Evolutionary conservation across 2,797 vertebrate genomes (phyloP).

Genomic region (Agapornis canus): DNA sequence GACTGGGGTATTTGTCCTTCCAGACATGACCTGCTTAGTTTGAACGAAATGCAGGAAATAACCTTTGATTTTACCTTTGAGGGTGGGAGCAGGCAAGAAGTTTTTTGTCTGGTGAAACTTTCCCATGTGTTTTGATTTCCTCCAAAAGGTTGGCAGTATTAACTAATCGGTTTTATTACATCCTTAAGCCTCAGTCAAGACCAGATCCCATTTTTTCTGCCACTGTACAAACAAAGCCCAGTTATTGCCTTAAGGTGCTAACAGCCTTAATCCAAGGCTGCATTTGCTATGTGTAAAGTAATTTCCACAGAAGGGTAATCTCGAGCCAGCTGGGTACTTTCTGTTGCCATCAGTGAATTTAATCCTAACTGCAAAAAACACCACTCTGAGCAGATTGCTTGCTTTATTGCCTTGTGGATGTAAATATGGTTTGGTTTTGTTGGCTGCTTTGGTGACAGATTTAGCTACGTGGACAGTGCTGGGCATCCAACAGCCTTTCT

Average conservation of each 20-base stretch:
- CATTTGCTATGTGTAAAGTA: slow-evolving; percentile 3
- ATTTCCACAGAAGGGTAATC: slow-evolving; percentile 5
- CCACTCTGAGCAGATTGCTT: not conserved
- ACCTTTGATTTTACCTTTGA: not conserved
- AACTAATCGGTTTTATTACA: slow-evolving; percentile 46
- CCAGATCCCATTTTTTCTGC: slow-evolving; percentile 23
- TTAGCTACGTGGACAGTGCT: not conserved
- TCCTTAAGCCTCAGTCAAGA: slow-evolving; percentile 8
- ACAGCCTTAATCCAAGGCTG: slow-evolving; percentile 32
- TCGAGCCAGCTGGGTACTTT: slow-evolving; percentile 36
- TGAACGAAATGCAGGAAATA: not conserved
- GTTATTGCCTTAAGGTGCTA: slow-evolving; percentile 38
- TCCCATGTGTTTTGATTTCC: not conserved
- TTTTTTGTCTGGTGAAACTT: not conserved
- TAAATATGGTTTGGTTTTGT: not conserved
- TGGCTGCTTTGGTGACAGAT: not conserved
- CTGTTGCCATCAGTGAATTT: not conserved
- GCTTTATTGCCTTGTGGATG: slow-evolving; percentile 5
- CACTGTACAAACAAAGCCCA: slow-evolving; percentile 24
- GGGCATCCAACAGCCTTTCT: not conserved
- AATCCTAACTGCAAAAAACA: not conserved
- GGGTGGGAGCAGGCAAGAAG: not conserved
- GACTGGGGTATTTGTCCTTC: not conserved
- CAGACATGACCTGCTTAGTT: not conserved
- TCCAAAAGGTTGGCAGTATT: not conserved